Evolutionary conservation across 23 tunicate species (phyloP), one percentile per base, ranked within the genome.

Genomic region (Trididemnum clinides): DNA sequence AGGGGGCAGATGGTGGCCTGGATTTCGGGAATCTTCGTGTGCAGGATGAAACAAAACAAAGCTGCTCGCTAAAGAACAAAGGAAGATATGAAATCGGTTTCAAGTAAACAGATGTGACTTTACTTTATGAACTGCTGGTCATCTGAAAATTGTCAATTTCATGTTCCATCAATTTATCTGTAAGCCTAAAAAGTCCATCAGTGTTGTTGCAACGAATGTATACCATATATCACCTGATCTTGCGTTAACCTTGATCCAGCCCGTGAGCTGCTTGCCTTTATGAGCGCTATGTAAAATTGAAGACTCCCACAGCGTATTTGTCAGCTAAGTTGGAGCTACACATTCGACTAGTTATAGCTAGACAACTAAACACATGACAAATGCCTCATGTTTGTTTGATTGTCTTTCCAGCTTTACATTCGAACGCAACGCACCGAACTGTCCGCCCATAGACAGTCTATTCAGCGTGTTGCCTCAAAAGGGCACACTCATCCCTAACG

Each of bases 1-100:
- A 88, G 62, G 99, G 99, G 1, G 96, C 99, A 0, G 99, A 96
- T 80, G 99, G 99, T 34, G 99, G 99, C 0, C 64, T 96, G 50
- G 99, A 96, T 38, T 96, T 96, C 39, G 99, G 99, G 4, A 91
- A 83, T 26, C 82, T 96, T 33, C 90, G 93, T 1, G 99, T 96
- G 21, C 50, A 92, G 82, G 99, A 96, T 50, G 99, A 96, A 65
- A 83, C 92, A 2, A 96, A 91, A 39, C 99, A 96, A 64, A 84
- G 88, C 50, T 96, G 99, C 88, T 90, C 99, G 50, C 69, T 96
- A 23, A 91, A 91, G 51, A 96, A 96, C 84, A 96, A 96, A 80
- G 99, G 99, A 63, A 84, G 85, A 91, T 96, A 96, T 64, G 99
- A 96, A 63, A 96, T 96, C 51, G 96, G 90, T 30, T 96, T 90